Evolutionary conservation across 2,888 invertebrate species (phyloP), one percentile per base, ranked within the genome.

Genomic region (Sesia bembeciformis): DNA sequence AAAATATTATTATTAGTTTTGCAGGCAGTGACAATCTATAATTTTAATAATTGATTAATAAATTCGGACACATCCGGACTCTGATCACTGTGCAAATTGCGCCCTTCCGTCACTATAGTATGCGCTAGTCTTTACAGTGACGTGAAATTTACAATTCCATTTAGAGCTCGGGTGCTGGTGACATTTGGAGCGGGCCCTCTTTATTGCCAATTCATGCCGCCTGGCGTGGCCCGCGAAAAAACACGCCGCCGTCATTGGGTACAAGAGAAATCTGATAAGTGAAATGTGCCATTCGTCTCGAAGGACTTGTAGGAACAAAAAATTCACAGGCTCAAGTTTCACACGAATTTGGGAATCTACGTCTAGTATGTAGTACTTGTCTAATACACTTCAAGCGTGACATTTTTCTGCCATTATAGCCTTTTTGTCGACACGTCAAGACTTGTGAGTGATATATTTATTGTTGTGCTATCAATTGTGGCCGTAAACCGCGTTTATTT

Each of bases 261-360:
- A 64, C 63, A 59, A 62, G 61, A 62, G 58, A 66, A 70, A 73
- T 72, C 73, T 70, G 74, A 73, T 73, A 72, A 71, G 63, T 64
- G 62, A 58, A 66, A 68, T 58, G 59, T 42, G 49, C 39, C 23
- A 42, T 39, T 6, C 52, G 4, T 7, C n/a, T 23, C 42, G 40
- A 23, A 52, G n/a, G 40, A 49, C 4, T 59, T 54, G 55, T 56
- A 59, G 63, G 60, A 58, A 55, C 59, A 63, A 66, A 68, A 67
- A 69, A 46, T n/a, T 3, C 46, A 46, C n/a, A 46, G 3, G 46
- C 46, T 46, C 5, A 46, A 8, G 23, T 46, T 46, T 8, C n/a
- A 8, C 46, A 46, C 23, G 23, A 23, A 23, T 23, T 23, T 23
- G 23, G 23, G 23, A 23, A 23, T 23, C 23, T 23, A 23, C 23